A percentile compares a stretch with the other conserved stretches of the same genome.
Evolutionary conservation across 2,113 vertebrate species (phyloP).

Genomic region (Poicephalus gulielmi): DNA sequence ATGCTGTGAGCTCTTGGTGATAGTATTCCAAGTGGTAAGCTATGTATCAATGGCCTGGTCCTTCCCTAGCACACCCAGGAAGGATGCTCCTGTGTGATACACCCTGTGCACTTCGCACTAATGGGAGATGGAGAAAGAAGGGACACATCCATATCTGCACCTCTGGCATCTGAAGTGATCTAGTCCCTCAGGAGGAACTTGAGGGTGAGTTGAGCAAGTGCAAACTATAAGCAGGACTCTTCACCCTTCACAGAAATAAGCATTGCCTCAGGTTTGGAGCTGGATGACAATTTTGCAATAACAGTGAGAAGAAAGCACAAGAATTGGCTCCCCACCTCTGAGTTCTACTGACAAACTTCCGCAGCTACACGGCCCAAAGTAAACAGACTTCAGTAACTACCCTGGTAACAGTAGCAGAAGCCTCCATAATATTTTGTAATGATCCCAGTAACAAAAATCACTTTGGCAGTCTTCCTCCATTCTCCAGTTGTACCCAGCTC

Average conservation of each 20-base stretch:
- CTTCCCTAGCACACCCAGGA: not conserved
- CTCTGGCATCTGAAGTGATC: not conserved
- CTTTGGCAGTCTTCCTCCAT: not conserved
- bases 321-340: not conserved
- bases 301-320: not conserved
- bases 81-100: rapidly evolving
- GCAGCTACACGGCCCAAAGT: not conserved
- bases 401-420: not conserved
- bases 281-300: not conserved
- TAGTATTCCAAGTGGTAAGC: not conserved
- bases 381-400: not conserved
- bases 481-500: not conserved
- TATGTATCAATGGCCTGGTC: not conserved
- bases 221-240: not conserved
- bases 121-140: not conserved
- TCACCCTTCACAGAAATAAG: not conserved
- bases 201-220: not conserved
- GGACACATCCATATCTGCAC: not conserved
- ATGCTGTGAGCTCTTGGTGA: not conserved
- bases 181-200: not conserved
- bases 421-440: not conserved
- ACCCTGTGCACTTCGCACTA: not conserved
- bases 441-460: not conserved
- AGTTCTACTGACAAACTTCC: not conserved
- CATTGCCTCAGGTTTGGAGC: not conserved